Percentiles rank a stretch among this genome's conserved stretches.
Evolutionary conservation across 2,797 vertebrate genomes (phyloP).

Genomic region (Sphenodon punctatus): DNA sequence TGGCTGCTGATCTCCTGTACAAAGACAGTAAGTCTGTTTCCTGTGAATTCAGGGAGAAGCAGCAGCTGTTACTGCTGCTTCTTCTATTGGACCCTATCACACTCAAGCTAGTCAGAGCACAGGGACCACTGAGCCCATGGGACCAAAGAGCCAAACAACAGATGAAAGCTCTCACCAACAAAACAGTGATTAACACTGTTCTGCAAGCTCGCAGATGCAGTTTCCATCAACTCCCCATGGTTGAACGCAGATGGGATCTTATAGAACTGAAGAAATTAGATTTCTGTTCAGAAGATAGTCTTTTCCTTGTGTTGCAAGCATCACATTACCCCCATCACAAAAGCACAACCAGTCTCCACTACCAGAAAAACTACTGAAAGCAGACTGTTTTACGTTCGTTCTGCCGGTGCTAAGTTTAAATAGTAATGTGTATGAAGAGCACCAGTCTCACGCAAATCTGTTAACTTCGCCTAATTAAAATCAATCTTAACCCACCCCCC

Average conservation of each 20-base stretch:
- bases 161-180: not conserved
- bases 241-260: not conserved
- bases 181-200: accelerated
- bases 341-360: not conserved
- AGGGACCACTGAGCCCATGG: not conserved
- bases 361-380: not conserved
- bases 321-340: not conserved
- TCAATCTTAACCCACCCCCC: too few species aligned
- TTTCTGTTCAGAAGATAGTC: accelerated
- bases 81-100: not conserved
- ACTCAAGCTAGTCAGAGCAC: not conserved
- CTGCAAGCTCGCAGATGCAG: not conserved
- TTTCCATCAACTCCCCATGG: not conserved
- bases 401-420: not conserved
- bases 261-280: not conserved
- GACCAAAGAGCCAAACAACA: not conserved
- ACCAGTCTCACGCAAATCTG: not conserved
- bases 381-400: accelerated
- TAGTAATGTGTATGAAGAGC: not conserved
- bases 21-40: slow-evolving; percentile 52
- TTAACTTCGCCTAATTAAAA: too few species aligned
- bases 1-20: slow-evolving; percentile 45
- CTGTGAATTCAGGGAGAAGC: not conserved
- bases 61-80: slow-evolving; percentile 62
- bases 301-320: not conserved